Percentiles rank a stretch among this genome's conserved stretches.
Evolutionary conservation across 1,140 invertebrate genomes (phyloP).

Genomic region (Pemphigus obesinymphae): DNA sequence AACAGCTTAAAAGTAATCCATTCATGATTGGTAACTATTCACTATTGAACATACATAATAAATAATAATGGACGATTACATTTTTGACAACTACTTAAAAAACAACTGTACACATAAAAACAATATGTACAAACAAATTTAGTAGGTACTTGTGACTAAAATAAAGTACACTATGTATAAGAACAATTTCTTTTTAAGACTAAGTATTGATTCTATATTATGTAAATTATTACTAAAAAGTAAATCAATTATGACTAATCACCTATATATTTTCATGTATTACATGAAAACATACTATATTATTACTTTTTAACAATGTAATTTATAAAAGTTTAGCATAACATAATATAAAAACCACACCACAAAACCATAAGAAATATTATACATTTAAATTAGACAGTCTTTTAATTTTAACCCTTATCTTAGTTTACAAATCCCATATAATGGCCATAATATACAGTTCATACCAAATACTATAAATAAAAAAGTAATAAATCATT

Average conservation of each 20-base stretch:
- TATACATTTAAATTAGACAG: constrained; percentile 27
- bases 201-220: not conserved
- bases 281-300: too few species aligned
- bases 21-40: constrained; percentile 20
- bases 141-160: too few species aligned
- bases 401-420: constrained; percentile 36
- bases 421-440: constrained; percentile 11
- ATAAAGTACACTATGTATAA: not conserved
- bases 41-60: too few species aligned
- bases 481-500: too few species aligned
- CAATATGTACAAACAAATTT: too few species aligned
- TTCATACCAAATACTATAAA: too few species aligned
- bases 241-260: not conserved
- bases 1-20: constrained; percentile 11
- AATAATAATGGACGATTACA: not conserved
- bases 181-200: not conserved
- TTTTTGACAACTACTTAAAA: too few species aligned
- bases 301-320: not conserved
- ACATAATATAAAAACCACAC: constrained; percentile 21
- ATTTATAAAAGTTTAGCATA: not conserved
- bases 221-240: not conserved
- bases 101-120: too few species aligned
- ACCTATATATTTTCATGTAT: too few species aligned
- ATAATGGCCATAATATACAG: constrained; percentile 3
- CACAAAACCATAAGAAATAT: constrained; percentile 6